Conservation (phyloP, 1,140 invertebrate genomes). For the Pissodes strobi region DNA sequence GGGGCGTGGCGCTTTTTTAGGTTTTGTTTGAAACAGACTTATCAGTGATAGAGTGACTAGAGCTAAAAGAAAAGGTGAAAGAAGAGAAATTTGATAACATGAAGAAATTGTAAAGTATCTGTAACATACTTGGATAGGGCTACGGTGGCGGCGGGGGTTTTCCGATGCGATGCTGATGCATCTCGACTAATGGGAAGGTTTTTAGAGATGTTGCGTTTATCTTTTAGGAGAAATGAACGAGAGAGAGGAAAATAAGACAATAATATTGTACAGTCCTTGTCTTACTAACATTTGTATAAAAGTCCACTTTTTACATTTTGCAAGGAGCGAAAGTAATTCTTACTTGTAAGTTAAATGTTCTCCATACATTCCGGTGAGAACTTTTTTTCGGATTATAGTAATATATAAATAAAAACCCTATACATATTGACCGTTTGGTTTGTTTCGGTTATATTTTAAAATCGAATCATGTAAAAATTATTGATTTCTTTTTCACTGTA, state of each 20-base stretch:
- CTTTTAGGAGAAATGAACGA: neutral
- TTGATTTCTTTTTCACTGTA: conserved; percentile 15
- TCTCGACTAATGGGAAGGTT: neutral
- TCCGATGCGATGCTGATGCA: neutral
- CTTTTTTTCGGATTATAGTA: too few species aligned
- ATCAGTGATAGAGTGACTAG: neutral
- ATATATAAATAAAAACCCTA: too few species aligned
- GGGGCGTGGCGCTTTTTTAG: neutral
- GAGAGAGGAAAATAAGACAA: conserved; percentile 17
- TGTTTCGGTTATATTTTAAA: too few species aligned
- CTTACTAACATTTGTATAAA: conserved; percentile 11
- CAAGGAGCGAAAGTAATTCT: neutral
- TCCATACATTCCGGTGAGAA: too few species aligned
- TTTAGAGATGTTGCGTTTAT: conserved; percentile 27
- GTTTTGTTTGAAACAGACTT: neutral
- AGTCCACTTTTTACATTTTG: conserved; percentile 3
- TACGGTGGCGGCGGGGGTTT: too few species aligned
- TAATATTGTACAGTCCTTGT: conserved; percentile 24
- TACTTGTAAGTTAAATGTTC: neutral
- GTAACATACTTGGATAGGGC: neutral
- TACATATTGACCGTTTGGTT: too few species aligned
- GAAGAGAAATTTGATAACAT: conserved; percentile 5
- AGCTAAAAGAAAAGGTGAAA: too few species aligned
- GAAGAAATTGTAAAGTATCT: neutral
- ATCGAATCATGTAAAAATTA: conserved; percentile 1